A percentile compares a stretch with the other conserved stretches of the same genome.
Evolutionary conservation across 2,888 invertebrate species (phyloP).

Genomic region (Meteorus cinctellus): DNA sequence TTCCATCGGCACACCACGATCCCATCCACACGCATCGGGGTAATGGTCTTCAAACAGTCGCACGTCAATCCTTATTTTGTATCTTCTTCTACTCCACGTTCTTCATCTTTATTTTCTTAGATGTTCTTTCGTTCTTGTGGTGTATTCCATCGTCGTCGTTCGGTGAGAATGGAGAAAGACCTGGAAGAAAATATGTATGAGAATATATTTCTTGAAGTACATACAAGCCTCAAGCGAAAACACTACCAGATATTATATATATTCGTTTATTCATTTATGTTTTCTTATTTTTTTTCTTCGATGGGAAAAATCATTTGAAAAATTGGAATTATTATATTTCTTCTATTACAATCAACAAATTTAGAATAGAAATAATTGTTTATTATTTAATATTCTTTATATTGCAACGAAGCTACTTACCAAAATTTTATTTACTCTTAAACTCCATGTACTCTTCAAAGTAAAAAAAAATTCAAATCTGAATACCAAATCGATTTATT

Average conservation of each 20-base stretch:
- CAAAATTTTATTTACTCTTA: no score
- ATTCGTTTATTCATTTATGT: no score
- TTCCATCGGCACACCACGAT: conserved; percentile 27
- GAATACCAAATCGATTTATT: not conserved
- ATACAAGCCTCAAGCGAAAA: not conserved
- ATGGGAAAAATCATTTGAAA: no score
- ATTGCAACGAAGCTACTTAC: no score
- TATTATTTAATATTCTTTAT: no score
- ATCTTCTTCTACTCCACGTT: not conserved
- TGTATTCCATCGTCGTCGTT: not conserved
- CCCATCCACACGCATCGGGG: conserved; percentile 27
- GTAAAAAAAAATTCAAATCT: no score
- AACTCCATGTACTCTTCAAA: no score
- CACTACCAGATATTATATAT: not conserved
- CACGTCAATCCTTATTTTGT: conserved; percentile 36
- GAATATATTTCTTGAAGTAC: conserved; percentile 1
- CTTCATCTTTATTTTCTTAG: conserved; percentile 27
- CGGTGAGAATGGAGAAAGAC: not conserved
- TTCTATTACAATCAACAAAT: no score
- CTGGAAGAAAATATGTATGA: not conserved
- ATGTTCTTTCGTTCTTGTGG: conserved; percentile 34
- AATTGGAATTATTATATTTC: no score
- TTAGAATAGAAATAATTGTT: no score
- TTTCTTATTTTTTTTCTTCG: no score
- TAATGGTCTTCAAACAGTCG: conserved; percentile 40